Conservation (phyloP, 2,113 vertebrate genomes). For the Trogon melanurus region DNA sequence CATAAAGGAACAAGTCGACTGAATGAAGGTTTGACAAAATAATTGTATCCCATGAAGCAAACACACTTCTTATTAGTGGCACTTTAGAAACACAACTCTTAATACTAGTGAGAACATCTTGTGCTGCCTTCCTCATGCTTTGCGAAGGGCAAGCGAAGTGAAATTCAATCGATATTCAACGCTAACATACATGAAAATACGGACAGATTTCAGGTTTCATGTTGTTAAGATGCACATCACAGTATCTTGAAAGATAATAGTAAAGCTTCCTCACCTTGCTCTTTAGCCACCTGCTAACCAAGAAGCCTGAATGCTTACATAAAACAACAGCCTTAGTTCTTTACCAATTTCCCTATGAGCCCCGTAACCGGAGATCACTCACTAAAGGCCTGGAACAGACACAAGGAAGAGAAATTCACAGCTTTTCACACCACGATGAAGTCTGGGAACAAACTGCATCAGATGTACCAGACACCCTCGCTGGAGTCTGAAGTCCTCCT, state of each 20-base stretch:
- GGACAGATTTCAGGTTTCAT: neutral
- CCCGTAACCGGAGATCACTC: neutral
- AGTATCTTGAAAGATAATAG: neutral
- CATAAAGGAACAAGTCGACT: neutral
- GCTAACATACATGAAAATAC: neutral
- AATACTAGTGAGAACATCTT: neutral
- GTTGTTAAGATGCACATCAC: neutral
- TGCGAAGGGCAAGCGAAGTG: neutral
- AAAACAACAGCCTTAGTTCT: neutral
- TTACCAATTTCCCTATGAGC: neutral
- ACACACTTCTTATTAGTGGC: slow-evolving; percentile 41
- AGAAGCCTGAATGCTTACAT: neutral
- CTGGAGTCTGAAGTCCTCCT: neutral
- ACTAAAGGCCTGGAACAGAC: neutral
- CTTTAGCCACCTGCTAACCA: neutral
- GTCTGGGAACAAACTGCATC: neutral
- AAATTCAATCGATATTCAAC: neutral
- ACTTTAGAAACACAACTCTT: neutral
- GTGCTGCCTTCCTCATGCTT: neutral
- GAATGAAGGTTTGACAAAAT: slow-evolving; percentile 26
- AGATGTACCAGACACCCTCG: rapidly evolving
- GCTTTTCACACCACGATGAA: neutral
- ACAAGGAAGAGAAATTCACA: neutral
- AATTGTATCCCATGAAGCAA: slow-evolving; percentile 27
- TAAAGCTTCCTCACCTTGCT: neutral